Evolutionary conservation across 2,888 invertebrate species (phyloP), one percentile per base, ranked within the genome.

Genomic region (Conchocele bisecta): DNA sequence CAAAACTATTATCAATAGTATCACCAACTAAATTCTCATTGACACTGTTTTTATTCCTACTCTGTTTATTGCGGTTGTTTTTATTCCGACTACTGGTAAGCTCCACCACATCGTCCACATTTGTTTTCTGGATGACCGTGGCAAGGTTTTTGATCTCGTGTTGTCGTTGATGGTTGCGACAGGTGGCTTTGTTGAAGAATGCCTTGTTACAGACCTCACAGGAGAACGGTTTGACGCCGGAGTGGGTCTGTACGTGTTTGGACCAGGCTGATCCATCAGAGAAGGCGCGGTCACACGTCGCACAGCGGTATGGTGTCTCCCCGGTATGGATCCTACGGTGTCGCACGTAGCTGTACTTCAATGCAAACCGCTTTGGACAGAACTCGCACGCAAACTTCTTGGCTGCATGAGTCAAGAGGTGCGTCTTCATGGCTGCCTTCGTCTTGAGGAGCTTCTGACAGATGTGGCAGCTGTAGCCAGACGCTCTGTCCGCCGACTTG

Each of bases 261-360:
- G 70, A 54, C 77, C 77, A 77, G 15, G 77, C 73, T 58, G 74
- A 74, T 11, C 74, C 67, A 59, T 77, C 77, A n/a, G 77, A 77
- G 53, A 74, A 77, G 2, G 67, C 63, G 13, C 51, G 59, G 17
- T 64, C 70, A 64, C 77, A 77, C 22, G 50, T 57, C 6, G 67
- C 74, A 68, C 77, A 77, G 29, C 68, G 71, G 48, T 74, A 77
- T 3, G 77, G 77, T 26, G 51, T 77, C 29, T 77, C 77, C 15
- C 77, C 77, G 11, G 77, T 77, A 60, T 77, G 77, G 35, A 77
- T 71, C 58, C 77, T 67, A 24, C 77, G 41, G 35, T 77, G 77
- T 20, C 77, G 37, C n/a, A 74, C 48, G 33, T 77, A 77, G 35
- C 71, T 77, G 50, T 68, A 77, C 46, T 67, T 70, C 26, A 70